phyloP scores from a whole-genome alignment of 35 echinoderm and acorn worm species.

The Apostichopus californicus region DNA sequence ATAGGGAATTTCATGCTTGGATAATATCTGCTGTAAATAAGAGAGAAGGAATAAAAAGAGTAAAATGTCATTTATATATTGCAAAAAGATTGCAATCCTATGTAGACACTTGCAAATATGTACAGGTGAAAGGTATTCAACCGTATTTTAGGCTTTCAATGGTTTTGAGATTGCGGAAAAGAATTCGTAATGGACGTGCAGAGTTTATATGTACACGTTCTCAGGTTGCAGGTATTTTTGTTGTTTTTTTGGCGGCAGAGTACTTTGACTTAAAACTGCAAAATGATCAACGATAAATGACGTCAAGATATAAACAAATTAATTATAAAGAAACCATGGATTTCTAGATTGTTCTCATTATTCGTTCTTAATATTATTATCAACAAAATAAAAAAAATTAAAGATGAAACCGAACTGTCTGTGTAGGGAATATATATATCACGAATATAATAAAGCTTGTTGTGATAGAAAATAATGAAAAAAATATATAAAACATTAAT shows the following conservation, averaged over 20 bases:
- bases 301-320: too few species aligned
- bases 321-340: too few species aligned
- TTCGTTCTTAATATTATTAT: too few species aligned
- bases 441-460: too few species aligned
- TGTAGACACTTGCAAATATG: conserved; percentile 8
- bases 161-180: background rate
- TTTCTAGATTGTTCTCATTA: too few species aligned
- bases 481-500: too few species aligned
- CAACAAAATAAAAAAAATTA: too few species aligned
- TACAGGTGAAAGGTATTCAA: background rate
- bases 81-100: background rate
- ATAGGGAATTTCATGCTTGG: background rate
- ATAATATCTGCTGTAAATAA: background rate
- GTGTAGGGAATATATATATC: too few species aligned
- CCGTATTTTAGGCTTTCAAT: background rate
- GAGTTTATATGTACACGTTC: too few species aligned
- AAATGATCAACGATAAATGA: too few species aligned
- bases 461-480: too few species aligned
- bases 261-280: background rate
- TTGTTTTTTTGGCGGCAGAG: background rate
- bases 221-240: background rate
- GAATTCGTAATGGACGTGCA: background rate
- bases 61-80: background rate
- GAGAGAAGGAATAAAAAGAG: background rate
- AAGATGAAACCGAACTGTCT: too few species aligned